Base-by-base conservation (phyloP, 2,797 vertebrate genomes). In the Falco columbarius region DNA sequence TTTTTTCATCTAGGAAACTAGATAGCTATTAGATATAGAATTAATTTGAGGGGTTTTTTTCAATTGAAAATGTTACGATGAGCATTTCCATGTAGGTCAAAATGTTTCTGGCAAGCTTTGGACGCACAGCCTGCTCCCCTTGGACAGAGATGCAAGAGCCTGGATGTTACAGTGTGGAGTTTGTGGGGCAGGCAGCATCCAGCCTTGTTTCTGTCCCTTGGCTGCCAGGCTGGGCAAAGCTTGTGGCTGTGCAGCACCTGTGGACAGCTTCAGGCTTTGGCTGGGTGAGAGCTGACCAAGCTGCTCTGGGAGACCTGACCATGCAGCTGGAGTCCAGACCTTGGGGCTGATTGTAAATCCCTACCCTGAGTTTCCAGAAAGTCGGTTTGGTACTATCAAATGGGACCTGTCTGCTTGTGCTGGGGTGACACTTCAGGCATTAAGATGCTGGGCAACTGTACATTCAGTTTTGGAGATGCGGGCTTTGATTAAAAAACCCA, bases 231-330 rank as follows among this genome's bases (percentile, higher is more conserved):
- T 9, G 14, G 42, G 15, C 46, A 74, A 70, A 74, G 12, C 56
- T 38, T 30, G 21, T 8, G 14, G 19, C 42, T 76, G 24, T 3
- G 3, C 0, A 0, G 2, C 40, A 12, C 52, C 47, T 3, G 2
- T 36, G 19, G 47, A 36, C 4, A 3, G n/a, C 22, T 74, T 15
- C 22, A 42, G 54, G 54, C 30, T 81, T 71, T 55, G 29, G 12
- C 47, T 51, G 9, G 22, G 5, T 66, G 22, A 51, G 22, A 89
- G n/a, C 27, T 71, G 59, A 75, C 47, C 30, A 11, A 0, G 1
- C 36, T 52, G 22, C 36, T 40, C 11, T n/a, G 12, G n/a, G 22
- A 62, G 30, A 51, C 22, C n/a, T 76, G 54, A 71, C 70, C 20
- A 17, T 4, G 24, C n/a, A 38, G 34, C 42, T 30, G 80, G 22